Evolutionary conservation across 2,113 vertebrate species (phyloP).

Genomic region (Engraulis encrasicolus): DNA sequence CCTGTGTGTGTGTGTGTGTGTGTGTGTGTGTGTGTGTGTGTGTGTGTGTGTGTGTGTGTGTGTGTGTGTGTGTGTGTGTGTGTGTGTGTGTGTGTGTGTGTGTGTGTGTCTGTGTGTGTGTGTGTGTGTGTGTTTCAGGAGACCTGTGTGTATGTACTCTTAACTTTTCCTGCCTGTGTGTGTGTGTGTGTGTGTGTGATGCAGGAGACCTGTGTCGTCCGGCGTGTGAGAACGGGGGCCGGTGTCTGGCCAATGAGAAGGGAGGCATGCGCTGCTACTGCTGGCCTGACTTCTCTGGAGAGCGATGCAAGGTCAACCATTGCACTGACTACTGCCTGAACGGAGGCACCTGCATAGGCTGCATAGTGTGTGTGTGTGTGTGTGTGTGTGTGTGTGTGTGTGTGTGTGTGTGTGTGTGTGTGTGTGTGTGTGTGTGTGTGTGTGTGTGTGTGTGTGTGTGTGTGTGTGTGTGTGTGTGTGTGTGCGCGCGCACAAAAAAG

Average conservation of each 20-base stretch:
- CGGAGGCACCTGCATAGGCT: slow-evolving; percentile 91
- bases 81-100: not conserved
- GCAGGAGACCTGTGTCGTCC: slow-evolving; percentile 90
- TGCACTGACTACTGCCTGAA: slow-evolving; percentile 95
- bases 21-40: no score
- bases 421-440: not conserved
- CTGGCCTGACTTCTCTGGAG: slow-evolving; percentile 96
- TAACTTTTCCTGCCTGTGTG: not conserved
- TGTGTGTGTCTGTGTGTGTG: not conserved
- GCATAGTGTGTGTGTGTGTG: slow-evolving; percentile 83
- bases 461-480: not conserved
- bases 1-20: no score
- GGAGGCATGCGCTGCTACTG: slow-evolving; percentile 92
- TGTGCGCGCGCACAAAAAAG: no score
- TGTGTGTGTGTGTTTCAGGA: no score
- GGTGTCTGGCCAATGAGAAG: slow-evolving; percentile 93
- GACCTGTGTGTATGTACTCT: not conserved
- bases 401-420: not conserved
- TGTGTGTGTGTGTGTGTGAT: no score
- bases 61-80: not conserved
- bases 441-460: not conserved
- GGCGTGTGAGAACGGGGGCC: slow-evolving; percentile 93
- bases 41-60: not conserved
- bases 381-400: not conserved
- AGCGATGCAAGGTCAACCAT: slow-evolving; percentile 93